Conservation (phyloP, 2,888 invertebrate genomes). For the Acanthosoma haemorrhoidale region DNA sequence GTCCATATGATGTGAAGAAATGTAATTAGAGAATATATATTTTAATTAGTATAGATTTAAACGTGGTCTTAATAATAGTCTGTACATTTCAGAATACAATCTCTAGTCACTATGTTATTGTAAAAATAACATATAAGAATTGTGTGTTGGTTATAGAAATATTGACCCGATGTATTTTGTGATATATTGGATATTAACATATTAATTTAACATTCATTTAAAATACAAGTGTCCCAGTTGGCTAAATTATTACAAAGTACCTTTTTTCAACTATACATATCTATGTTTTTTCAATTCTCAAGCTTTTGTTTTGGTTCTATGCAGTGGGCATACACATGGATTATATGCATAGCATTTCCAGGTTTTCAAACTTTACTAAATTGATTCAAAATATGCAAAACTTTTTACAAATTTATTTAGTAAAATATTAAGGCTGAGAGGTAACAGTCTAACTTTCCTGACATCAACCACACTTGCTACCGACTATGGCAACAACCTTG, state of each 20-base stretch:
- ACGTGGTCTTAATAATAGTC: constrained; percentile 4
- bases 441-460: no score
- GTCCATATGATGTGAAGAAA: neutral
- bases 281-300: no score
- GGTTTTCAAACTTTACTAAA: no score
- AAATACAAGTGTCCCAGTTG: constrained; percentile 18
- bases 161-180: constrained; percentile 22
- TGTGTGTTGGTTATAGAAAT: constrained; percentile 9
- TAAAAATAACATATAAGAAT: constrained; percentile 1
- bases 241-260: neutral
- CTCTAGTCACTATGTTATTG: constrained; percentile 20
- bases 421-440: no score
- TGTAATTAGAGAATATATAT: neutral
- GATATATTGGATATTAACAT: constrained; percentile 19
- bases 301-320: no score
- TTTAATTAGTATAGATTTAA: constrained; percentile 1
- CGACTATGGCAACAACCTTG: no score
- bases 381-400: no score
- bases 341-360: no score
- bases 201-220: constrained; percentile 8
- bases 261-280: no score
- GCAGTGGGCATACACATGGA: no score
- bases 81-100: constrained; percentile 18
- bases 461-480: no score
- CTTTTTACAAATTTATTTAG: no score